phyloP scores from a whole-genome alignment of 2,113 vertebrate species.

The Cyprinodon brontotheroides region DNA sequence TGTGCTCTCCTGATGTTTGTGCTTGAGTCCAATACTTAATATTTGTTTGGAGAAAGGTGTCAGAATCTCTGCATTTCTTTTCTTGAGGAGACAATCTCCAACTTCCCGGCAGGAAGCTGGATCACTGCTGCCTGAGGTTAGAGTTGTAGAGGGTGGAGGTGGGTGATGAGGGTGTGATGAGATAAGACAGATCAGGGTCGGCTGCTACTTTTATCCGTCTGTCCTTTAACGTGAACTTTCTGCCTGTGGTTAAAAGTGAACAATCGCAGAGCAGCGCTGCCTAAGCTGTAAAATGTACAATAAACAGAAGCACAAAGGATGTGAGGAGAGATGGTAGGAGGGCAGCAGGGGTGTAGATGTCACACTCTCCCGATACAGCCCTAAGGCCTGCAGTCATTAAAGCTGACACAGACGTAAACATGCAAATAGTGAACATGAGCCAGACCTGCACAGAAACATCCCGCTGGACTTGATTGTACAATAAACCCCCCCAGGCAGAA shows the following conservation, averaged over 20 bases:
- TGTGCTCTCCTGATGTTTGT: slow-evolving; percentile 39
- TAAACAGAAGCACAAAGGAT: slow-evolving; percentile 54
- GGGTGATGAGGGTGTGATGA: slow-evolving; percentile 51
- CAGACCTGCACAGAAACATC: slow-evolving; percentile 10
- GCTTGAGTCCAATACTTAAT: slow-evolving; percentile 32
- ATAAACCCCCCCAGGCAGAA: neutral
- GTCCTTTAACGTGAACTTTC: slow-evolving; percentile 31
- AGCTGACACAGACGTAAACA: slow-evolving; percentile 22
- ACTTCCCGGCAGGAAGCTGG: slow-evolving; percentile 40
- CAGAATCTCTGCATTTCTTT: slow-evolving; percentile 54
- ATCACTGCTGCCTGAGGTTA: slow-evolving; percentile 66
- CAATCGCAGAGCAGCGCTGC: slow-evolving; percentile 1
- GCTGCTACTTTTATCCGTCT: slow-evolving; percentile 62
- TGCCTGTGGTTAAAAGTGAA: slow-evolving; percentile 15
- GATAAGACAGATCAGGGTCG: slow-evolving; percentile 71
- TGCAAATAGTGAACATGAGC: slow-evolving; percentile 25
- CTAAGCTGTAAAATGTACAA: slow-evolving; percentile 26
- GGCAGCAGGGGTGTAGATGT: slow-evolving; percentile 56
- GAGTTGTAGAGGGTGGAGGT: slow-evolving; percentile 57
- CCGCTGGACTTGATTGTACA: neutral
- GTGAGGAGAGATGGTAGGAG: slow-evolving; percentile 30
- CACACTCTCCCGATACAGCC: slow-evolving; percentile 70
- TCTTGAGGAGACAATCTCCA: slow-evolving; percentile 32
- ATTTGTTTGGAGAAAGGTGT: slow-evolving; percentile 56
- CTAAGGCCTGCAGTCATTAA: slow-evolving; percentile 41